Percentiles rank a stretch among this genome's conserved stretches.
These are phyloP conservation scores for Malacoraja senta DNA, from an alignment of 2,797 vertebrate species.

Conservation along the genomic window DNA sequence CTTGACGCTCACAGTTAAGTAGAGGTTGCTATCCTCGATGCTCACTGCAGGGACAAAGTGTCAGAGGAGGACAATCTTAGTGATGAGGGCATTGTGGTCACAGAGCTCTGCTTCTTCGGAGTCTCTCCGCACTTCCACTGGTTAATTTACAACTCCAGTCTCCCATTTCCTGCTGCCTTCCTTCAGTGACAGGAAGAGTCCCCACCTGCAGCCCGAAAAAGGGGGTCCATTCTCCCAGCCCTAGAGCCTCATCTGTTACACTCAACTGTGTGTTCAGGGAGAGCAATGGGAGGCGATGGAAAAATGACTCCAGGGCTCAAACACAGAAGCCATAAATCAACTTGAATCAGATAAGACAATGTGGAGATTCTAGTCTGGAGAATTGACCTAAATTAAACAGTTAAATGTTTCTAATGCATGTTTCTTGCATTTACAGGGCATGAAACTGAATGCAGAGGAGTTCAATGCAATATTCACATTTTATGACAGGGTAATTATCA, in stretches of 20 bases:
- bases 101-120: not conserved
- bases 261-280: not conserved
- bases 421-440: conserved; percentile 27
- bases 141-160: not conserved
- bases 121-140: not conserved
- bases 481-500: conserved; percentile 79
- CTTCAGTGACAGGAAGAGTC: not conserved
- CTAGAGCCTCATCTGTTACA: too few species aligned
- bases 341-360: not conserved
- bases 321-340: too few species aligned
- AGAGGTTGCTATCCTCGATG: not conserved
- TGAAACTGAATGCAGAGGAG: conserved; percentile 63
- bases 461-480: conserved; percentile 84
- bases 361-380: not conserved
- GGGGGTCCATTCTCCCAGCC: not conserved
- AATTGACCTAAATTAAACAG: not conserved
- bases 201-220: not conserved
- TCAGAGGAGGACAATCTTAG: not conserved
- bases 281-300: not conserved
- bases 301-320: too few species aligned
- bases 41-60: not conserved
- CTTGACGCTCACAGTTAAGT: not conserved
- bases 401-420: not conserved
- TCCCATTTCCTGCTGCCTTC: not conserved
- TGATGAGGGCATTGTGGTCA: not conserved